Percentiles rank a stretch among this genome's conserved stretches.
These are phyloP conservation scores for Mycteria americana DNA, from an alignment of 2,797 vertebrate genomes.

Conservation along the genomic window DNA sequence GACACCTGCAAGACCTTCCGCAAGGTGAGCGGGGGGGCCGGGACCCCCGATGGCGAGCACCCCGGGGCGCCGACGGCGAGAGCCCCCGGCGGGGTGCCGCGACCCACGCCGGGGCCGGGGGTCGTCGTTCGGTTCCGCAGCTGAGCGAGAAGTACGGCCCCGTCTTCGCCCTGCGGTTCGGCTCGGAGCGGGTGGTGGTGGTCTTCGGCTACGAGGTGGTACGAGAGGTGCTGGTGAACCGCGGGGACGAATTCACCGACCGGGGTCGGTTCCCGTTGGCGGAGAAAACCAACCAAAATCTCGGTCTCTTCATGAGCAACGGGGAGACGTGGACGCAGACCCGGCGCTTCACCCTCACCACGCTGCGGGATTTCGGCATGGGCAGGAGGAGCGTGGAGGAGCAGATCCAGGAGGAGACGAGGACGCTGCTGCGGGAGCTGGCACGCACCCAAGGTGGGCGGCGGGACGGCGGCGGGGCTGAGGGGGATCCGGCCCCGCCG, in stretches of 20 bases:
- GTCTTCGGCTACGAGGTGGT: not conserved
- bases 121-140: not conserved
- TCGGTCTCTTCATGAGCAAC: conserved; percentile 66
- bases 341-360: conserved; percentile 71
- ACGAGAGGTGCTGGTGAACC: not conserved
- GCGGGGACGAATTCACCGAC: not conserved
- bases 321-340: conserved; percentile 72
- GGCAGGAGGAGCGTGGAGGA: conserved; percentile 56
- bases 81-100: not conserved
- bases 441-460: not conserved
- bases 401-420: not conserved
- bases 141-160: not conserved
- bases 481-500: not conserved
- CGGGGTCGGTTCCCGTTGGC: not conserved
- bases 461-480: too few relatives aligned
- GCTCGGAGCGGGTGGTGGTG: not conserved
- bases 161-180: not conserved
- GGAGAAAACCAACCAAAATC: not conserved
- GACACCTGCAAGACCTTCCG: not conserved
- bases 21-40: not conserved
- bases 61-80: too few relatives aligned
- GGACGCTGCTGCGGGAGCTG: not conserved
- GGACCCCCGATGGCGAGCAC: too few relatives aligned
- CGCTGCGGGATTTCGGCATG: conserved; percentile 72
- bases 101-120: not conserved